phyloP scores from a whole-genome alignment of 1,140 invertebrate species.

The Leptinotarsa undecemlineata region DNA sequence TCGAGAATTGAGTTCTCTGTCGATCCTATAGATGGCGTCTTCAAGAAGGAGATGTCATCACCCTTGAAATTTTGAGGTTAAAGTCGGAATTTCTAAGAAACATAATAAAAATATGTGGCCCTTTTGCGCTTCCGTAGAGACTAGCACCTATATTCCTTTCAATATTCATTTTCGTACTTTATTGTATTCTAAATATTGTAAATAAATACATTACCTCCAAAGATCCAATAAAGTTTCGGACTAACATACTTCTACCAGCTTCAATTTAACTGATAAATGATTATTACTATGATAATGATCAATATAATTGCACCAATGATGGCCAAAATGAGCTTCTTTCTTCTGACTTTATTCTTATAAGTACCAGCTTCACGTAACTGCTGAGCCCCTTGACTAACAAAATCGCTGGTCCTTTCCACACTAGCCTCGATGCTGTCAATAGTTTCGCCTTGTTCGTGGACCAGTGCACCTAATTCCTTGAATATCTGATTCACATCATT shows the following conservation, averaged over 20 bases:
- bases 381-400: constrained; percentile 79
- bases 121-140: too few relatives aligned
- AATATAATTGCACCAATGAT: constrained; percentile 70
- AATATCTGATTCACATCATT: constrained; percentile 97
- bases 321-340: constrained; percentile 80
- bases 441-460: constrained; percentile 96
- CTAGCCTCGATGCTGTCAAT: constrained; percentile 97
- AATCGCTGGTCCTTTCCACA: constrained; percentile 87
- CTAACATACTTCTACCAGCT: not conserved
- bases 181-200: too few relatives aligned
- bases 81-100: too few relatives aligned
- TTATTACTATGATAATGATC: constrained; percentile 72
- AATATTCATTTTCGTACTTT: too few relatives aligned
- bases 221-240: too few relatives aligned
- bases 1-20: too few relatives aligned
- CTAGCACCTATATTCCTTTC: too few relatives aligned
- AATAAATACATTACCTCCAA: too few relatives aligned
- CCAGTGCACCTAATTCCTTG: constrained; percentile 93
- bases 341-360: constrained; percentile 86
- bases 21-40: too few relatives aligned
- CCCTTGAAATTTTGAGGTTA: too few relatives aligned
- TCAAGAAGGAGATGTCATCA: too few relatives aligned
- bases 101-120: too few relatives aligned
- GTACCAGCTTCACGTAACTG: constrained; percentile 81
- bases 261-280: constrained; percentile 47